phyloP scores from a whole-genome alignment of 2,888 invertebrate genomes.

The Strigamia crassipes region DNA sequence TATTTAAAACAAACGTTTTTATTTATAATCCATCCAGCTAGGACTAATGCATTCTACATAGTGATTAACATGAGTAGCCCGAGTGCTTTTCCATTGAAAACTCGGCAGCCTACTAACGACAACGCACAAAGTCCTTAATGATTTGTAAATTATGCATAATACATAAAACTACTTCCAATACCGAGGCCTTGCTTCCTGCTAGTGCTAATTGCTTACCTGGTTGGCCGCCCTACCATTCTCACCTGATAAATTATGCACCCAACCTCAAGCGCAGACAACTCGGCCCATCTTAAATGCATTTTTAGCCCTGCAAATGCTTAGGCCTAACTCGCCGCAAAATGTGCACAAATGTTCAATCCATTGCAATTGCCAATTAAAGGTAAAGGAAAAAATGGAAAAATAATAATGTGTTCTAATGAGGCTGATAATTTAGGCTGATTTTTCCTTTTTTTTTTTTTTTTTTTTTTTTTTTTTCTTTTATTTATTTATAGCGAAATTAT shows the following conservation, averaged over 20 bases:
- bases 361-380: slow-evolving; percentile 25
- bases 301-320: background rate
- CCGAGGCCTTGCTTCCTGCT: slow-evolving; percentile 14
- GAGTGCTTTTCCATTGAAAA: slow-evolving; percentile 20
- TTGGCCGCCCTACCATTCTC: slow-evolving; percentile 25
- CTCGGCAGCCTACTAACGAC: slow-evolving; percentile 39
- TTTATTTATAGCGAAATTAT: slow-evolving; percentile 1
- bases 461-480: background rate
- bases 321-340: background rate
- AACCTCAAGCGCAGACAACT: background rate
- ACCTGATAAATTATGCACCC: slow-evolving; percentile 37
- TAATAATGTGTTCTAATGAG: background rate
- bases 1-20: background rate
- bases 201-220: slow-evolving; percentile 39
- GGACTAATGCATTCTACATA: background rate
- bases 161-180: slow-evolving; percentile 43
- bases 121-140: slow-evolving; percentile 43
- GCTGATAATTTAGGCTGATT: background rate
- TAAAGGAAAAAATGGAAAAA: background rate
- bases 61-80: slow-evolving; percentile 13
- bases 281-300: background rate
- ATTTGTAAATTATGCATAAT: slow-evolving; percentile 47
- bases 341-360: background rate
- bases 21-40: slow-evolving; percentile 15
- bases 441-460: background rate